Conservation (phyloP, 2,797 vertebrate species). For the Philypnodon macrostomus region DNA sequence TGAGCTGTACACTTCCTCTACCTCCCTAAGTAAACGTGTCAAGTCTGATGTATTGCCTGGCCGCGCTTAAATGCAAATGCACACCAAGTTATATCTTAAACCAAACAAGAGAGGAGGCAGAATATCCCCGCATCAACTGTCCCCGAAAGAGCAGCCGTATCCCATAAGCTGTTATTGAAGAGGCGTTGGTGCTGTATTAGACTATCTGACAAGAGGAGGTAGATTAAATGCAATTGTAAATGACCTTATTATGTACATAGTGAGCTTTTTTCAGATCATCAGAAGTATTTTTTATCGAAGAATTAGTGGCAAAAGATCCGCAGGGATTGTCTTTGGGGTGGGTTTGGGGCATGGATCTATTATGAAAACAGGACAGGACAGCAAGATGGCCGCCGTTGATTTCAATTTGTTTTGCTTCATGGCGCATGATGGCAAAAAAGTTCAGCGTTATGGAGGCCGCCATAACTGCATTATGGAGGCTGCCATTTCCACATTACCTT, state of each 20-base stretch:
- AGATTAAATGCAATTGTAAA: conserved; percentile 30
- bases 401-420: too few relatives aligned
- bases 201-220: conserved; percentile 30
- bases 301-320: too few relatives aligned
- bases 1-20: conserved; percentile 32
- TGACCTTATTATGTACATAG: conserved; percentile 22
- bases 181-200: conserved; percentile 35
- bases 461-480: too few relatives aligned
- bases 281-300: not conserved
- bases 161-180: conserved; percentile 48
- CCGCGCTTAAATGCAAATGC: conserved; percentile 57
- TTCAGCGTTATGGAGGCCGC: too few relatives aligned
- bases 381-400: too few relatives aligned
- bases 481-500: too few relatives aligned
- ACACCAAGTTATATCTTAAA: conserved; percentile 53
- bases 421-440: too few relatives aligned
- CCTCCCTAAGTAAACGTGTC: conserved; percentile 58
- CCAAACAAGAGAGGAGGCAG: conserved; percentile 52
- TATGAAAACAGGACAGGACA: too few relatives aligned
- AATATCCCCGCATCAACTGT: conserved; percentile 38
- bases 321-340: too few relatives aligned
- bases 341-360: too few relatives aligned
- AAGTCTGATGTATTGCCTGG: conserved; percentile 61
- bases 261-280: conserved; percentile 15
- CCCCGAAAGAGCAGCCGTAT: conserved; percentile 44